Evolutionary conservation across 2,113 vertebrate genomes (phyloP).

Genomic region (Melanotaenia duboulayi): DNA sequence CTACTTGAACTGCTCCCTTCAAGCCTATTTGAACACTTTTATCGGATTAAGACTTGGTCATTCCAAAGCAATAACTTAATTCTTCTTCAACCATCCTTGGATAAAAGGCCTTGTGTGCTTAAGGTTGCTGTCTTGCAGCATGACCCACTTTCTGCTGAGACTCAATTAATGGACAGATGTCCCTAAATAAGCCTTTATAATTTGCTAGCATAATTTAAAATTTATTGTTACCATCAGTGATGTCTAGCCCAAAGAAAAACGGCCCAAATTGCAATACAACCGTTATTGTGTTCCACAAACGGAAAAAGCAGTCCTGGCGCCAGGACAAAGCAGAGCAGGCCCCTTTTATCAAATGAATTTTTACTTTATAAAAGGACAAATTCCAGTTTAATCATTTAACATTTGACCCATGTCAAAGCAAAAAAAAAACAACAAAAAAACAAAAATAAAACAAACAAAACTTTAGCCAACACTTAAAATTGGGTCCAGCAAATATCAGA

Average conservation of each 20-base stretch:
- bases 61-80: not conserved
- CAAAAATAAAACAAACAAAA: too few species aligned
- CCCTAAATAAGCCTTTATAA: not conserved
- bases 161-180: not conserved
- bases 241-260: too few species aligned
- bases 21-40: not conserved
- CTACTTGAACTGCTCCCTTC: not conserved
- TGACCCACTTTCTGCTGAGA: conserved; percentile 2
- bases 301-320: too few species aligned
- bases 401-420: too few species aligned
- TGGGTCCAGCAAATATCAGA: too few species aligned
- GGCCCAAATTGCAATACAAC: not conserved
- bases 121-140: not conserved
- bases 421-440: too few species aligned
- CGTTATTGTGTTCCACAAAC: not conserved
- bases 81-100: not conserved
- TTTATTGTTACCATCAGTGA: too few species aligned
- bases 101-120: not conserved
- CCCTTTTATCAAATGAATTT: too few species aligned
- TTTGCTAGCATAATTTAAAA: not conserved
- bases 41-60: not conserved
- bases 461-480: too few species aligned
- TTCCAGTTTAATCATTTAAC: too few species aligned
- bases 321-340: too few species aligned
- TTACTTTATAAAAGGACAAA: too few species aligned